These are phyloP conservation scores for Nipponia nippon DNA, from an alignment of 2,113 vertebrate genomes.

Conservation along the genomic window DNA sequence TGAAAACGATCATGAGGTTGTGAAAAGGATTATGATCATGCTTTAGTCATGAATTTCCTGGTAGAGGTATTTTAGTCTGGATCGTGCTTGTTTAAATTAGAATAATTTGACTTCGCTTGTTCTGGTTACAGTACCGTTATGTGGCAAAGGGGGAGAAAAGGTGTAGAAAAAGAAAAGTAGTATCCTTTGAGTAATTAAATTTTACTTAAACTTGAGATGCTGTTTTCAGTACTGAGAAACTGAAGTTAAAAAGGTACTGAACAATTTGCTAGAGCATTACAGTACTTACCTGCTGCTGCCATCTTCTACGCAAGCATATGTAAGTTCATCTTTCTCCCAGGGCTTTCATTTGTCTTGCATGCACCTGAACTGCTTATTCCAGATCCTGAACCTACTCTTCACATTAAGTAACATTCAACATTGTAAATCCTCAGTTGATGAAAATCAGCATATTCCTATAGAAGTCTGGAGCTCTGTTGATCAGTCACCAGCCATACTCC, in stretches of 20 bases:
- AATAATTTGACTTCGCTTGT: not conserved
- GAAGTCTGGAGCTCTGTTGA: not conserved
- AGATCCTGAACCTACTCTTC: not conserved
- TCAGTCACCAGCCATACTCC: not conserved
- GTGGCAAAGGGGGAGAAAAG: not conserved
- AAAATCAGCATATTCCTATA: not conserved
- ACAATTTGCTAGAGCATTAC: not conserved
- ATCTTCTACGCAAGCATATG: accelerated
- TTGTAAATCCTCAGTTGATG: not conserved
- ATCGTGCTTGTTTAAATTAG: not conserved
- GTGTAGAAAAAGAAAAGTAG: not conserved
- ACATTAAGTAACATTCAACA: not conserved
- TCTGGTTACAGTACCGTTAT: not conserved
- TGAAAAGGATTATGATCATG: slow-evolving; percentile 56
- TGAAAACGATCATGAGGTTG: slow-evolving; percentile 52
- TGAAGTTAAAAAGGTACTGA: not conserved
- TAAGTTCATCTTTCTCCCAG: not conserved
- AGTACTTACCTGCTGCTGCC: not conserved
- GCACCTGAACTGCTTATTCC: not conserved
- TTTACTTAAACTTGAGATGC: not conserved
- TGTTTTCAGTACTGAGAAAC: not conserved
- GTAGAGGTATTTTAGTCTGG: not conserved
- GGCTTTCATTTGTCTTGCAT: not conserved
- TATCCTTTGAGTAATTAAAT: not conserved
- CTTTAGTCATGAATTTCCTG: slow-evolving; percentile 44